Base-by-base conservation (phyloP, 2,113 vertebrate species). In the Thymallus thymallus region DNA sequence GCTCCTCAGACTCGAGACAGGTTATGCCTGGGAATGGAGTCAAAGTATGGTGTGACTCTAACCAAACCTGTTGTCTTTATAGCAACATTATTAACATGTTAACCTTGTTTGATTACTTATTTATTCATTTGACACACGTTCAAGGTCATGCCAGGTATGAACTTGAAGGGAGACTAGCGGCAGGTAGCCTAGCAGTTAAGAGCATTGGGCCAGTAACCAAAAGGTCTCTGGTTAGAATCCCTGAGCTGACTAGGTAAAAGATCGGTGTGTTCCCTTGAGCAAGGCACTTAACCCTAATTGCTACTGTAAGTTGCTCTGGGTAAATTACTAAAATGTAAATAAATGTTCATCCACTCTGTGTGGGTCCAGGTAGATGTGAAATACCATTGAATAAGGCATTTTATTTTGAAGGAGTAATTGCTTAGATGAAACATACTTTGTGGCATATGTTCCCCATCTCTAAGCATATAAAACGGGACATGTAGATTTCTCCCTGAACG, bases 41-140 rank as follows among this genome's bases (percentile, higher is more conserved):
- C 91, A 88, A 85, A 87, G 87, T 92, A 88, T 83, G 81, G 88
- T 85, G 90, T 94, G 77, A 76, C 85, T 91, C 86, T 90, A 90
- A 91, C 87, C 18, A 41, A 41, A 41, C 2, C 9, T 41, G 35
- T 41, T 41, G 35, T 10, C 35, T 41, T 41, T 41, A 41, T 10
- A 41, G 9, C 35, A 41, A 41, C 35, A 41, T 41, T 41, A 41
- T 41, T 10, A 41, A 41, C 9, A 41, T 41, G 35, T 82, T 87
- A 87, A 91, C 74, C n/a, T 4, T 20, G 30, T 69, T 45, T 48
- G 23, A 67, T 26, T 23, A 20, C 13, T 20, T 12, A 26, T 14
- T 12, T 64, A 5, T 61, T 61, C 22, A 61, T 61, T 61, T 26
- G 24, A 24, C 1, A 55, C 14, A 58, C 22, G 35, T 35, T 12